Base-by-base conservation (phyloP, 2,888 invertebrate species). In the Agrotis clavis region DNA sequence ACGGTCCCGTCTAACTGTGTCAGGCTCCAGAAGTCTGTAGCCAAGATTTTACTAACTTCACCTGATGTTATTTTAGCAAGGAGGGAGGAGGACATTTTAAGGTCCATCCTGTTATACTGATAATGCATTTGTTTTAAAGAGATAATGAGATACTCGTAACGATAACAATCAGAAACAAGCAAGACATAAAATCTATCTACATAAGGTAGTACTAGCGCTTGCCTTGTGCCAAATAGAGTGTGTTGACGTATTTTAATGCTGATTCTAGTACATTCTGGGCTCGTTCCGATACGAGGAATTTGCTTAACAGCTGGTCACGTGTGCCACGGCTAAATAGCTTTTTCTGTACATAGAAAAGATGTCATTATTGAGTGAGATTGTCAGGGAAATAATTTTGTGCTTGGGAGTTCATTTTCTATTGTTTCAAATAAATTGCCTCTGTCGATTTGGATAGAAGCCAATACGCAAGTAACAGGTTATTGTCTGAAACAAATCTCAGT, bases 151-250 rank as follows among this genome's bases (percentile, higher is more conserved):
- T 50, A n/a, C n/a, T n/a, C n/a, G n/a, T n/a, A 47, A 19, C 13
- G 66, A 67, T 79, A 85, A 71, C 48, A 63, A 25, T 59, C 47
- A 41, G 30, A 59, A 64, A 69, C 72, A 48, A 71, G 66, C n/a
- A 9, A 69, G 66, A 69, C 67, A 67, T 73, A 76, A 47, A 74
- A 73, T 65, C 50, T 82, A 74, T 76, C 82, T 79, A 61, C 65
- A 53, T 76, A 77, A 68, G 86, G 82, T 66, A 62, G 73, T 67
- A 71, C 63, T 53, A 65, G 61, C 66, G 69, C 51, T 84, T 51
- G 74, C 79, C 77, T 82, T 79, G 84, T 79, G 71, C 79, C 71
- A 65, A 79, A 84, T 84, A 79, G 60, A 81, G 77, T 67, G 41
- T 69, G 74, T 67, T 74, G 85, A 82, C 77, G 81, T 79, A 61